Conservation (phyloP, 2,888 invertebrate genomes). For the Orthosia incerta region DNA sequence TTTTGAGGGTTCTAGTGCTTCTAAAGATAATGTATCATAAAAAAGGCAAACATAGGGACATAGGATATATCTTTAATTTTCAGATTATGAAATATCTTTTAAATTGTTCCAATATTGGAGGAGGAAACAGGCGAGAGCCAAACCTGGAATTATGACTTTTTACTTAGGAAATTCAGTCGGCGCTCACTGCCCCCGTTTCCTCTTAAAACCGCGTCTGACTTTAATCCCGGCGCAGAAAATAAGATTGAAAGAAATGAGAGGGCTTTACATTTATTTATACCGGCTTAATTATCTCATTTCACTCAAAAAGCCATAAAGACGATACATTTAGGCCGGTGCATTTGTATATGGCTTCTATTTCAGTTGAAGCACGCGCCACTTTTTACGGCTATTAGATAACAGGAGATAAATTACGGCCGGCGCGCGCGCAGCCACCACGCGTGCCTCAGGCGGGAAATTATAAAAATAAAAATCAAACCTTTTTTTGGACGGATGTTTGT, state of each 20-base stretch:
- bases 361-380: constrained; percentile 77
- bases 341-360: constrained; percentile 68
- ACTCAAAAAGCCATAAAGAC: constrained; percentile 59
- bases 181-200: too few relatives aligned
- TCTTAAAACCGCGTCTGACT: constrained; percentile 17
- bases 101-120: too few relatives aligned
- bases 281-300: constrained; percentile 49
- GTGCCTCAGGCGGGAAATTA: constrained; percentile 59
- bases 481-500: constrained; percentile 62
- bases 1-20: too few relatives aligned
- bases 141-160: too few relatives aligned
- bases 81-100: too few relatives aligned
- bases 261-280: constrained; percentile 22
- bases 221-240: constrained; percentile 33
- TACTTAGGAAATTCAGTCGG: too few relatives aligned
- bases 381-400: constrained; percentile 83
- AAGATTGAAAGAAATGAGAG: constrained; percentile 24
- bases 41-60: too few relatives aligned
- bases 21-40: too few relatives aligned
- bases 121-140: too few relatives aligned
- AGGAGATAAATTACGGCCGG: constrained; percentile 77
- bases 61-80: too few relatives aligned
- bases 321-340: constrained; percentile 52
- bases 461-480: constrained; percentile 60
- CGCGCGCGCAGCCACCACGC: constrained; percentile 63